Base-by-base conservation (phyloP, 2,797 vertebrate species). In the Falco peregrinus region DNA sequence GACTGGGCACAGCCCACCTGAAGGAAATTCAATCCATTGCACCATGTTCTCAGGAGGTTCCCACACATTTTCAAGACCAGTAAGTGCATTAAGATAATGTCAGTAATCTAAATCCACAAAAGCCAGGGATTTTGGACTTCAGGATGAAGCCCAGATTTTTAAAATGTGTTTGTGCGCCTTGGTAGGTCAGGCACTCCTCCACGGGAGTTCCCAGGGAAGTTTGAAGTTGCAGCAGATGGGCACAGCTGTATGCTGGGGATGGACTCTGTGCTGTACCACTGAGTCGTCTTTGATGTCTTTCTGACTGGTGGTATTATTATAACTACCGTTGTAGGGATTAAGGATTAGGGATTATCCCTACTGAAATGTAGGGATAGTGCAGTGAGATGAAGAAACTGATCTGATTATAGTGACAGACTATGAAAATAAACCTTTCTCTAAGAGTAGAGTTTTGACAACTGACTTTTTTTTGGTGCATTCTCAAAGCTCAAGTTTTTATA, bases 391-490 rank as follows among this genome's bases (percentile, higher is more conserved):
- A 89, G 82, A 68, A 37, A 26, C 80, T 75, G 76, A 91, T 94
- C 82, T 61, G 69, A 64, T 93, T 84, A 61, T 35, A 59, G 37
- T 45, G 89, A 81, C 73, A 92, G 68, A 43, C 61, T 85, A 35
- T 50, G 91, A 81, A 96, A 94, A 95, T 64, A 89, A 90, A 84
- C 85, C 47, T 65, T 79, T 64, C 73, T 84, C 60, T 48, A 29
- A 71, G 54, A 91, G 35, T 10, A 80, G 56, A 65, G 51, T 73
- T 91, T 67, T 80, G 88, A 74, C 51, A 84, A 63, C 16, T 78
- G n/a, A 19, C 25, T 41, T 77, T 45, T 87, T 53, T 70, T 20
- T 53, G 60, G 60, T 41, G 39, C 16, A 4, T 87, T 94, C 56
- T 63, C 37, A 73, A 84, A 87, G 25, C 43, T 31, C 2, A 2